Percentiles rank a stretch among this genome's conserved stretches.
Conservation (phyloP, 2,113 vertebrate species). For the Eidolon helvum region DNA sequence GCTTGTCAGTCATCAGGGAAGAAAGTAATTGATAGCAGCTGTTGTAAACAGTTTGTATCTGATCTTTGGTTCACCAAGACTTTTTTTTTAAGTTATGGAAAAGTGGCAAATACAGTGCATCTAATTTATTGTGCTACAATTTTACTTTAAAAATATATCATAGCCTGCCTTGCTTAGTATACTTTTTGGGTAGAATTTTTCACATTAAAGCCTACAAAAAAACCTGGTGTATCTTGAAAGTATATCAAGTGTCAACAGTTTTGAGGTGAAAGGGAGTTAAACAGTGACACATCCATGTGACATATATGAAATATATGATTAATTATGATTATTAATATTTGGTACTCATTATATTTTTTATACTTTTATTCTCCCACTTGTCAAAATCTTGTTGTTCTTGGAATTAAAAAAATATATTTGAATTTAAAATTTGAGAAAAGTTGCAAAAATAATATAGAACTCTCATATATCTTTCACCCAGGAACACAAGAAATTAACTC, state of each 20-base stretch:
- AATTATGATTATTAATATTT: background rate
- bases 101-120: background rate
- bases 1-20: background rate
- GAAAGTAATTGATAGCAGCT: conserved; percentile 42
- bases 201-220: background rate
- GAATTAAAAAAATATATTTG: background rate
- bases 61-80: background rate
- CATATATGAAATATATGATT: background rate
- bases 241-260: background rate
- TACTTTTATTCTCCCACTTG: background rate
- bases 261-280: background rate
- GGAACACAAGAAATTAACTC: background rate
- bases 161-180: background rate
- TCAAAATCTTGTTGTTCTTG: background rate
- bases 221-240: background rate
- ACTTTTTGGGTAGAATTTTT: background rate
- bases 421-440: background rate
- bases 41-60: background rate
- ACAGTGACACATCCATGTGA: background rate
- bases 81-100: background rate
- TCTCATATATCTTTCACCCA: background rate
- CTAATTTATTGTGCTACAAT: background rate
- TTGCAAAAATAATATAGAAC: background rate
- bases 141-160: background rate
- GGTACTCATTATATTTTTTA: background rate